Base-by-base conservation (phyloP, 2,113 vertebrate species). In the Solea solea region DNA sequence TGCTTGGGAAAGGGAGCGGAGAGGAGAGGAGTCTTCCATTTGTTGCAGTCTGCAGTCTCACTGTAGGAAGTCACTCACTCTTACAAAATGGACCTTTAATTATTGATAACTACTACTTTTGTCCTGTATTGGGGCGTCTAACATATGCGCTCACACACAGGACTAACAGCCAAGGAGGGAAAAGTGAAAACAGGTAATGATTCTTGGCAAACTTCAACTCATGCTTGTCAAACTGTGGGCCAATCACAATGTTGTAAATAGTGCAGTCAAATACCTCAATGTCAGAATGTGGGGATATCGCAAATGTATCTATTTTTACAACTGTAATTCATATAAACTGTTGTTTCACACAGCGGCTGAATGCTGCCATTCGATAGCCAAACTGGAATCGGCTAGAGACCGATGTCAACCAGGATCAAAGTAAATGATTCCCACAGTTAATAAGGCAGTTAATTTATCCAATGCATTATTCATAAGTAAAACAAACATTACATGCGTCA, bases 201-300 rank as follows among this genome's bases (percentile, higher is more conserved):
- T 11, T 74, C 39, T 15, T 82, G 79, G 81, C 74, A 70, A 63
- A 40, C 45, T 41, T 67, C 62, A 68, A 73, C 45, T 9, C 16
- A 46, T 21, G 15, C 55, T 59, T 76, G 39, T 72, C 4, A 64
- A 65, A 64, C 55, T 57, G 40, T 51, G 52, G 12, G 64, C 64
- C 71, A 78, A 78, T 86, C 64, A 76, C 51, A 76, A 51, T 70
- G 51, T 76, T 65, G 52, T 69, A 78, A 84, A 83, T 59, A 69
- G 41, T 49, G 42, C 54, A 78, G 65, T 80, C 59, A 69, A 75
- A 73, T 76, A 55, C 27, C 64, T 61, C 8, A 28, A 49, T 54
- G 52, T 59, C 49, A 72, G 46, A 76, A 62, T 28, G 56, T n/a
- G 50, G 39, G 50, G 51, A 64, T 67, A 68, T 58, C 53, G 49